Percentiles rank a stretch among this genome's conserved stretches.
Evolutionary conservation across 2,113 vertebrate genomes (phyloP).

Genomic region (Rutilus rutilus): DNA sequence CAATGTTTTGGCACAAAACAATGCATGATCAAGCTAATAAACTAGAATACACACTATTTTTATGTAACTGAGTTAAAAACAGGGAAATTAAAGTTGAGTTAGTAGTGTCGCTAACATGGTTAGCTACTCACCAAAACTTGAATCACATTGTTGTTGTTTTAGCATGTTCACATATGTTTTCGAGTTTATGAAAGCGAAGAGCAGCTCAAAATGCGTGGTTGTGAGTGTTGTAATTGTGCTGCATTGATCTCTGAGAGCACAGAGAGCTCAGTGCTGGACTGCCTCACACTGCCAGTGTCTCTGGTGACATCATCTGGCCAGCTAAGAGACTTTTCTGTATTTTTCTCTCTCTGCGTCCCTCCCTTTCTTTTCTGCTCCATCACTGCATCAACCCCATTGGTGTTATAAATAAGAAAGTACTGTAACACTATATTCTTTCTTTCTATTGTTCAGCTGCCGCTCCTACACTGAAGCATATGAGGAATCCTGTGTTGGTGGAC

Average conservation of each 20-base stretch:
- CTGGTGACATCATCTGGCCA: constrained; percentile 73
- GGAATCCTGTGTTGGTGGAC: constrained; percentile 80
- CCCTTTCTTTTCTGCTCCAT: constrained; percentile 8
- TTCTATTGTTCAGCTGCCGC: constrained; percentile 74
- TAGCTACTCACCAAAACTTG: not conserved
- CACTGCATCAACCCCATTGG: not conserved
- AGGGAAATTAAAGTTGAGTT: not conserved
- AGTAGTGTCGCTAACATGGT: not conserved
- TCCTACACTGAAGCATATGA: constrained; percentile 92
- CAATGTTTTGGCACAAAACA: not conserved
- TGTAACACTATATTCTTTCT: constrained; percentile 17
- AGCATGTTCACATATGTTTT: not conserved
- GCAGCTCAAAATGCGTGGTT: not conserved
- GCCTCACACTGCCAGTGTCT: constrained; percentile 60
- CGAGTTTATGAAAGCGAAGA: not conserved
- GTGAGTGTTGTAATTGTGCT: not conserved
- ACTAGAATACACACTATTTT: not conserved
- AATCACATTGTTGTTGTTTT: not conserved
- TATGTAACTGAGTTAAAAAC: not conserved
- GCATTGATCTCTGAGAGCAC: constrained; percentile 7
- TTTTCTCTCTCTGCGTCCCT: constrained; percentile 17
- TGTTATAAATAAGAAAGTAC: not conserved
- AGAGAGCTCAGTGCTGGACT: not conserved
- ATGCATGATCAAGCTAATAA: not conserved
- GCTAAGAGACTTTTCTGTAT: constrained; percentile 63